Conservation (phyloP, 2,797 vertebrate species). For the Numenius phaeopus region DNA sequence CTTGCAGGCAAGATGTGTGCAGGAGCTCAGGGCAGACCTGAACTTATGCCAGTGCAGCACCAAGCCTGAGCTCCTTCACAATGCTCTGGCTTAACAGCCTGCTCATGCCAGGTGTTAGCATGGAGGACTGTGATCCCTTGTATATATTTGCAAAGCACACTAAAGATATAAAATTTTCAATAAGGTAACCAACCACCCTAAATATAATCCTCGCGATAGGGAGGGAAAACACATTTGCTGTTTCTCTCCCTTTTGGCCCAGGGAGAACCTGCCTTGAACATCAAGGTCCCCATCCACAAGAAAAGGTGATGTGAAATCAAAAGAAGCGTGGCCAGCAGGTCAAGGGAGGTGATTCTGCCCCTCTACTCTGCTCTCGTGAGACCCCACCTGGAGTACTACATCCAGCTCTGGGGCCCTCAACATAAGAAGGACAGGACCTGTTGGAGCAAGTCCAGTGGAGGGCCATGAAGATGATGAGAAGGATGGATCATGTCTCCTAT, state of each 20-base stretch:
- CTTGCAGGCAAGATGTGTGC: rapidly evolving
- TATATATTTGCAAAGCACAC: not conserved
- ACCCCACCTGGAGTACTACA: not conserved
- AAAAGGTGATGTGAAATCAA: not conserved
- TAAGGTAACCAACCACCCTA: not conserved
- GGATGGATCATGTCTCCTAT: not conserved
- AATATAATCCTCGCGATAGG: not conserved
- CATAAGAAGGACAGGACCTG: not conserved
- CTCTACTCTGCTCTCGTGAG: not conserved
- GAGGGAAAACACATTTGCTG: not conserved
- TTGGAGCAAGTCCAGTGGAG: not conserved
- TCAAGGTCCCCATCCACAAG: not conserved
- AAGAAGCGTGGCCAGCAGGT: not conserved
- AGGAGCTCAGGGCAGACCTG: not conserved
- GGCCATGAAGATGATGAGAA: not conserved
- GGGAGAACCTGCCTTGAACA: not conserved
- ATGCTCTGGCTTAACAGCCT: not conserved
- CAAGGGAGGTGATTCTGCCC: not conserved
- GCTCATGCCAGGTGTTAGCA: not conserved
- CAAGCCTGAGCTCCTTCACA: not conserved
- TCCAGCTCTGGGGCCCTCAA: not conserved
- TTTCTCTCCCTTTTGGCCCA: not conserved
- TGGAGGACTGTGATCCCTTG: not conserved
- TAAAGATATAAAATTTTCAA: not conserved
- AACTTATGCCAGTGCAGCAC: not conserved